Evolutionary conservation across 2,113 vertebrate species (phyloP), one percentile per base, ranked within the genome.

Genomic region (Symphodus melops): DNA sequence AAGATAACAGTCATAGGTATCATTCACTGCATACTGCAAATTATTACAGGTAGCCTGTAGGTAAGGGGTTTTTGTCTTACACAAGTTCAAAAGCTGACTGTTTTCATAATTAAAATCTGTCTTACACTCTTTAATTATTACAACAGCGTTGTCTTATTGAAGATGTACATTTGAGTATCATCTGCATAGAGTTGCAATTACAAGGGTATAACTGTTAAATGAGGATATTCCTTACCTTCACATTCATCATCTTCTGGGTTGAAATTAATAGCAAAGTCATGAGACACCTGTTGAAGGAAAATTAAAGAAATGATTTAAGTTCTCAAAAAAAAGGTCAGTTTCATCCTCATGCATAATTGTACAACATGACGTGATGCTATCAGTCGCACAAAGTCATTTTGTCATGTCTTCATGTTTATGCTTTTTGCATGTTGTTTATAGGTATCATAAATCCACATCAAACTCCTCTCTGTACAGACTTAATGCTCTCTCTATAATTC

Each of bases 241-340:
- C 97, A 98, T 92, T 98, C 97, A 1, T 97, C 96, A 0, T 99
- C 95, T 16, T 97, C 96, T 0, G 95, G 96, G 88, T 97, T 98
- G 89, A 99, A 98, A 87, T 97, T 98, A 90, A 99, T 97, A 86
- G 97, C 97, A 44, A 99, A 99, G 86, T 99, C 96, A 42, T 98
- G 98, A 54, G 98, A 99, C 53, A 98, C 97, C 97, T 99, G 90
- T 25, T 14, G 51, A 57, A 28, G 39, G 28, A 65, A 9, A 83
- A n/a, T 71, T 5, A 75, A 17, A 25, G 1, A 17, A 48, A 48
- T 19, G 16, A 14, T 48, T 14, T 8, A 17, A 17, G 16, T 48
- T 48, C 1, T 19, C 16, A 19, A 19, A 19, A 14, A 17, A 17
- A 48, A 17, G 2, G 16, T 5, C 46, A 12, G 2, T 11, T 46